Evolutionary conservation across 2,888 invertebrate genomes (phyloP).

Genomic region (Caenorhabditis japonica): DNA sequence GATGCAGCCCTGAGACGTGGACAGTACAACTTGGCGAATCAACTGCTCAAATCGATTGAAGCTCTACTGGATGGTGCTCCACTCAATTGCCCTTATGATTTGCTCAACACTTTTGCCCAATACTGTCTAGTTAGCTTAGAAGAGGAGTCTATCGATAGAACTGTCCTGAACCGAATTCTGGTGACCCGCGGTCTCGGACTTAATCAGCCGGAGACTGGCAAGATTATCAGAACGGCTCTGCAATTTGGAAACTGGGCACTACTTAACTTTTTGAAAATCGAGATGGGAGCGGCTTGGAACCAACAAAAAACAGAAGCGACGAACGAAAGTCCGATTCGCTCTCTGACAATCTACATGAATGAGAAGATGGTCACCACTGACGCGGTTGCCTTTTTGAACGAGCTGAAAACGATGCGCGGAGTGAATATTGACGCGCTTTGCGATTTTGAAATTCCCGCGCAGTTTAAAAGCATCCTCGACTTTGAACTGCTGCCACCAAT

Average conservation of each 20-base stretch:
- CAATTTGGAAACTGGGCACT: constrained; percentile 41
- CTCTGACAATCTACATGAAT: constrained; percentile 27
- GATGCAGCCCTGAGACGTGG: constrained; percentile 49
- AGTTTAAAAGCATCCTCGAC: constrained; percentile 18
- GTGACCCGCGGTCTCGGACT: constrained; percentile 10
- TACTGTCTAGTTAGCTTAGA: constrained; percentile 31
- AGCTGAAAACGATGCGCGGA: constrained; percentile 5
- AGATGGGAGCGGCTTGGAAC: constrained; percentile 20
- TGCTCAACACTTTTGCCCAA: constrained; percentile 48
- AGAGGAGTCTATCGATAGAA: constrained; percentile 44
- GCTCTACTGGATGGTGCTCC: constrained; percentile 43
- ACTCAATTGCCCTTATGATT: constrained; percentile 39
- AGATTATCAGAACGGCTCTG: constrained; percentile 28
- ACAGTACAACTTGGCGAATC: constrained; percentile 60
- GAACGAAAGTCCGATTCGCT: constrained; percentile 25
- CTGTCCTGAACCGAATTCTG: constrained; percentile 33
- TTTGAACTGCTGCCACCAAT: constrained; percentile 27
- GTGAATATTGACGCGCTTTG: constrained; percentile 13
- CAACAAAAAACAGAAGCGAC: constrained; percentile 8
- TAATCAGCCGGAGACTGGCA: constrained; percentile 8
- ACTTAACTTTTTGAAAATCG: constrained; percentile 20
- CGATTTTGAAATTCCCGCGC: constrained; percentile 17
- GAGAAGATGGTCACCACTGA: constrained; percentile 24
- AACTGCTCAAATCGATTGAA: constrained; percentile 58
- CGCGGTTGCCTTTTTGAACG: constrained; percentile 12